Conservation (phyloP, 2,888 invertebrate species). For the Eristalinus aeneus region DNA sequence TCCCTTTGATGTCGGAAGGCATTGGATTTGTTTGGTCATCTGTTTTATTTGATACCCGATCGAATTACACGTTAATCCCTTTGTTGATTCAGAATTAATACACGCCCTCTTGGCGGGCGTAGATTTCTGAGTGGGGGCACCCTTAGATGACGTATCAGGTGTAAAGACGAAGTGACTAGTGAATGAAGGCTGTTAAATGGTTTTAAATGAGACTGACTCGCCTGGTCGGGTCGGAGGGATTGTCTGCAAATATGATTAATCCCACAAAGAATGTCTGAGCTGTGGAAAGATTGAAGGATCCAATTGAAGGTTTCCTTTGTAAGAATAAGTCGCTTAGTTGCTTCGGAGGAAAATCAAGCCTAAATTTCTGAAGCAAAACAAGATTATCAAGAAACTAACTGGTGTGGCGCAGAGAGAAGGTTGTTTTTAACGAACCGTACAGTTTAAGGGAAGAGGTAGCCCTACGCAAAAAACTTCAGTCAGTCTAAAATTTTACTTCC, state of each 20-base stretch:
- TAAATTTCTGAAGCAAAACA: background rate
- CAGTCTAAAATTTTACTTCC: too few species aligned
- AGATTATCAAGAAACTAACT: background rate
- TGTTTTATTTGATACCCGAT: conserved; percentile 71
- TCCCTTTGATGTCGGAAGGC: conserved; percentile 64
- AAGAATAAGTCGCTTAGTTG: background rate
- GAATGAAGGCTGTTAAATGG: conserved; percentile 51
- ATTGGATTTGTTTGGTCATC: conserved; percentile 71
- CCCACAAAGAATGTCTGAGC: conserved; percentile 54
- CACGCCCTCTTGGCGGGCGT: conserved; percentile 40
- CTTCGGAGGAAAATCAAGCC: background rate
- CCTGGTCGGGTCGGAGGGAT: conserved; percentile 13
- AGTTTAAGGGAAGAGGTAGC: too few species aligned
- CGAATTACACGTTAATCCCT: conserved; percentile 69
- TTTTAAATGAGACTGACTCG: conserved; percentile 33
- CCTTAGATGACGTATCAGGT: conserved; percentile 70
- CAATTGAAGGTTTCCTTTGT: background rate
- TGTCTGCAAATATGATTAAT: conserved; percentile 63
- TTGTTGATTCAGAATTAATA: conserved; percentile 70
- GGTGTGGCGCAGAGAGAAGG: too few species aligned
- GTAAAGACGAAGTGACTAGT: conserved; percentile 27
- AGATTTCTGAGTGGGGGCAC: conserved; percentile 8
- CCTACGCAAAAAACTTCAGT: too few species aligned
- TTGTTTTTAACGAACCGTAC: too few species aligned
- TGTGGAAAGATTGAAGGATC: conserved; percentile 40